Evolutionary conservation across 2,888 invertebrate genomes (phyloP), one percentile per base, ranked within the genome.

Genomic region (Netelia inedita): DNA sequence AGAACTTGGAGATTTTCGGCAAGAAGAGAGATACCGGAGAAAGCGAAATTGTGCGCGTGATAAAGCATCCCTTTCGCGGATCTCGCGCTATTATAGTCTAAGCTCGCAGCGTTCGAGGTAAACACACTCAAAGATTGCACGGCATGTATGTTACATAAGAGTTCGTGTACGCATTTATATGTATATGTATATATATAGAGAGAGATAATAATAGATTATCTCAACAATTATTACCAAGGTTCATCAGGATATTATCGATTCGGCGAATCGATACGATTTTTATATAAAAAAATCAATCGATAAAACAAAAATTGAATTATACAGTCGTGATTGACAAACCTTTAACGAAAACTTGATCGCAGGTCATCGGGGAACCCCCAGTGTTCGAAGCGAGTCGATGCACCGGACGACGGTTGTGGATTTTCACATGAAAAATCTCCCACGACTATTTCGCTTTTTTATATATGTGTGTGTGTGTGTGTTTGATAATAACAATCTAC

Each of bases 21-120:
- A 35, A 6, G 6, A 35, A 35, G 35, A 8, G 3, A 35, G 35
- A 35, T 35, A 35, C 35, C 6, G 6, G 35, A 35, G 35, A 35
- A 8, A 41, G 75, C 35, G 16, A 23, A 66, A 75, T 65, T 19
- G n/a, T 19, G 66, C 66, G 57, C 75, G 75, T 76, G 66, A 66
- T 55, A 66, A 76, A 76, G 53, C 75, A 57, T 57, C 41, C n/a
- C 21, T 43, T 55, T 21, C 66, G 10, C 19, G 75, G 66, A 66
- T 76, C n/a, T 41, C 55, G 23, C 8, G 16, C 53, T 28, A 69
- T 28, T 57, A 57, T 57, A 57, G 19, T 19, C 16, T 19, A 57
- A 57, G 57, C 57, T 57, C 57, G 16, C 57, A 16, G 57, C 16
- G 57, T 19, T 19, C 10, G 55, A 2, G 14, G 63, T 53, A 65